A percentile compares a stretch with the other conserved stretches of the same genome.
These are phyloP conservation scores for Ypsolopha sequella DNA, from an alignment of 2,888 invertebrate genomes.

Conservation along the genomic window DNA sequence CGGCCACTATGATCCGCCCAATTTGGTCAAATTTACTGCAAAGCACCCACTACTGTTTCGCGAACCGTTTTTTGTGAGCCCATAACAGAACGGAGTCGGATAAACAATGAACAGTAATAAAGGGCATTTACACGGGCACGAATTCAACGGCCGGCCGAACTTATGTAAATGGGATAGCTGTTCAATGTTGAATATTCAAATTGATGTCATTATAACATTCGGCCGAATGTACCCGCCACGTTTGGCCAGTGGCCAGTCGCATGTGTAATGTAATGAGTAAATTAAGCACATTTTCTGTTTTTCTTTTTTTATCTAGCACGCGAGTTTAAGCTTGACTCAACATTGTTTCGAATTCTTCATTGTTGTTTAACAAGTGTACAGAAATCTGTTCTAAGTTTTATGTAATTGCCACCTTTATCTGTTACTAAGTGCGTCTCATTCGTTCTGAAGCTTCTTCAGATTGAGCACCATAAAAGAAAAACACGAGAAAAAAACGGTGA, in stretches of 20 bases:
- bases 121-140: conserved; percentile 58
- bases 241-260: conserved; percentile 63
- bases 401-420: not conserved
- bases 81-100: not conserved
- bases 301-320: conserved; percentile 34
- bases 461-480: conserved; percentile 31
- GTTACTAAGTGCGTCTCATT: conserved; percentile 13
- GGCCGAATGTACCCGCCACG: conserved; percentile 45
- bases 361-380: not conserved
- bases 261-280: conserved; percentile 60
- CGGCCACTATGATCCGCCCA: not conserved
- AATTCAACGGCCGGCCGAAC: conserved; percentile 60
- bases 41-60: not conserved
- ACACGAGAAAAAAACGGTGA: conserved; percentile 64
- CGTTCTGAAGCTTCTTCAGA: conserved; percentile 21
- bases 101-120: conserved; percentile 36
- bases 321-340: conserved; percentile 29
- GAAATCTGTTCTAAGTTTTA: not conserved
- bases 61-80: not conserved
- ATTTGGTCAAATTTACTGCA: not conserved
- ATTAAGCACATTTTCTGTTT: conserved; percentile 32
- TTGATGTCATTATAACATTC: conserved; percentile 71
- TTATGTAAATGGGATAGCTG: conserved; percentile 66
- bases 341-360: conserved; percentile 7
- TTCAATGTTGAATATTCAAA: conserved; percentile 70